phyloP scores from a whole-genome alignment of 2,797 vertebrate species.

The Centropyge bicolor region DNA sequence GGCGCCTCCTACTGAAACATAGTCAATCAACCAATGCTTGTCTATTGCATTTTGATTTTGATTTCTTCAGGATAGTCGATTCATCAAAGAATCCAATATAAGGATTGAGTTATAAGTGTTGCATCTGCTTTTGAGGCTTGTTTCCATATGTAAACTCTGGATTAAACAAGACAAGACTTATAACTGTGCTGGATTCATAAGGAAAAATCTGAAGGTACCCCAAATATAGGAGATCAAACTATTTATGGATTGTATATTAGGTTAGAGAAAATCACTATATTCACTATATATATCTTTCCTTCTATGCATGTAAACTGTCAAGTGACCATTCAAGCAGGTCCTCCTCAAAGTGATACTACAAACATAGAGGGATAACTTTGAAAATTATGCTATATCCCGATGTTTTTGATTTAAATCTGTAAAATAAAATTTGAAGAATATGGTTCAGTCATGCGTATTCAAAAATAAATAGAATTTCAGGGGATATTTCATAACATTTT shows the following conservation, averaged over 20 bases:
- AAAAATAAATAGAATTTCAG: slow-evolving; percentile 43
- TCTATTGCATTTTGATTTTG: slow-evolving; percentile 23
- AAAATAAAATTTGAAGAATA: slow-evolving; percentile 18
- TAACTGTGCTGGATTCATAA: slow-evolving; percentile 33
- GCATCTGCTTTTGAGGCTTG: slow-evolving; percentile 32
- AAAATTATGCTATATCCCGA: slow-evolving; percentile 22
- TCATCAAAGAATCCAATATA: slow-evolving; percentile 8
- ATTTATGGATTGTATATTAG: slow-evolving; percentile 37
- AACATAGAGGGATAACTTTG: slow-evolving; percentile 24
- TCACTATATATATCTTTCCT: slow-evolving; percentile 2
- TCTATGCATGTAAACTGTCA: slow-evolving; percentile 38
- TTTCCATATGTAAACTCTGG: slow-evolving; percentile 46
- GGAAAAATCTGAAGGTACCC: slow-evolving; percentile 15
- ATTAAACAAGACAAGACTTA: slow-evolving; percentile 10
- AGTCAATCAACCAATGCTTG: slow-evolving; percentile 8
- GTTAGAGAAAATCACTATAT: slow-evolving; percentile 38
- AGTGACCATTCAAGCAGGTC: slow-evolving; percentile 34
- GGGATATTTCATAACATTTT: slow-evolving; percentile 11
- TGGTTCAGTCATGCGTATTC: slow-evolving; percentile 35
- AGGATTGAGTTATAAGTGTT: slow-evolving; percentile 4
- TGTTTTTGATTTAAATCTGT: slow-evolving; percentile 28
- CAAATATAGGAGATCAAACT: slow-evolving; percentile 31
- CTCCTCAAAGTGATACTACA: slow-evolving; percentile 40
- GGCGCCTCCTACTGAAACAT: slow-evolving; percentile 13
- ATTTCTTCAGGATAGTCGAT: slow-evolving; percentile 26